Conservation (phyloP, 2,113 vertebrate genomes). For the Romanogobio albipinnatus region DNA sequence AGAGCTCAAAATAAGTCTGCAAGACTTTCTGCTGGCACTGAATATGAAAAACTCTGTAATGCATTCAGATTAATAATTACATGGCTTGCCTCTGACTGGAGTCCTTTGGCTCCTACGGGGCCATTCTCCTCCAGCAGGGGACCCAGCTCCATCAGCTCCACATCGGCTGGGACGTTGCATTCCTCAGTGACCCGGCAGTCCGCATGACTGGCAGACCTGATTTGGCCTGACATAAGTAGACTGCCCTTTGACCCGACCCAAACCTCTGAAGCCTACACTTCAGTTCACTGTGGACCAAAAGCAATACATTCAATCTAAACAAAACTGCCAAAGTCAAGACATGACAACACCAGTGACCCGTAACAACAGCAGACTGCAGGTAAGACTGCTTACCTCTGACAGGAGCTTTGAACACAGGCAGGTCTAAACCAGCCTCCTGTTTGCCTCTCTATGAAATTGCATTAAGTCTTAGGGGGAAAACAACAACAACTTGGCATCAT, state of each 20-base stretch:
- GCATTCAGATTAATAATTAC: background rate
- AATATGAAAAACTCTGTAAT: background rate
- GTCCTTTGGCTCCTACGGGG: constrained; percentile 63
- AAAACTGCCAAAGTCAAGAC: background rate
- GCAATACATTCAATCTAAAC: background rate
- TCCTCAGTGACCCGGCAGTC: constrained; percentile 81
- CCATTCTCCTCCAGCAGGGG: constrained; percentile 86
- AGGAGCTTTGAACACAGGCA: background rate
- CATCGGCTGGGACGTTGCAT: constrained; percentile 76
- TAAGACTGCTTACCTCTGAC: constrained; percentile 28
- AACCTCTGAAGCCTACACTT: constrained; percentile 57
- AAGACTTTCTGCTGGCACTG: background rate
- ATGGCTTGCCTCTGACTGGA: constrained; percentile 74
- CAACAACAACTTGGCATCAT: background rate
- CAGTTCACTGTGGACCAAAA: constrained; percentile 16
- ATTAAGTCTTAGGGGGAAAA: background rate
- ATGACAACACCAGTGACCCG: background rate
- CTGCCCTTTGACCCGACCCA: constrained; percentile 71
- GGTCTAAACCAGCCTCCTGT: constrained; percentile 28
- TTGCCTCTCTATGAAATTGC: background rate
- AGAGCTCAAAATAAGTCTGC: background rate
- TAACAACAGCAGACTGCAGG: background rate
- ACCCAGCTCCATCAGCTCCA: constrained; percentile 91
- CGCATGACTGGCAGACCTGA: constrained; percentile 82
- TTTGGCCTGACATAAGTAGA: constrained; percentile 79